Conservation (phyloP, 1,140 invertebrate genomes). For the Eriosoma lanigerum region DNA sequence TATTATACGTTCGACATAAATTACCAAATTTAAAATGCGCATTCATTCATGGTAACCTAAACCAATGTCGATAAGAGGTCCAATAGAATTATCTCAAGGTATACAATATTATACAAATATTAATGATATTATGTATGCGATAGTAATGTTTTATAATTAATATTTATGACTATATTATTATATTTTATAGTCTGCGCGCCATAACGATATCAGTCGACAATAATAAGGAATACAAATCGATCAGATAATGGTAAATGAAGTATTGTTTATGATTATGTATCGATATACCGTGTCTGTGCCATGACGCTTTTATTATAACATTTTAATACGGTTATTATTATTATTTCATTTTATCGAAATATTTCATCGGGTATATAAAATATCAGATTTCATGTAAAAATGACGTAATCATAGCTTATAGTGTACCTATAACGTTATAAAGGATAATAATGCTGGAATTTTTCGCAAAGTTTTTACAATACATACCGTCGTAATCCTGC, state of each 20-base stretch:
- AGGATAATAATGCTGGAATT: slow-evolving; percentile 43
- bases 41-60: no score
- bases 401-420: slow-evolving; percentile 24
- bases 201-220: not conserved
- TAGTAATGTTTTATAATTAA: no score
- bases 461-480: not conserved
- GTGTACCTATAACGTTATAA: no score
- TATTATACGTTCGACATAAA: no score
- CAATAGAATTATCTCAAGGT: no score
- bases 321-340: not conserved
- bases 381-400: slow-evolving; percentile 32
- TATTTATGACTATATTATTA: no score
- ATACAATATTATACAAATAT: no score
- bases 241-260: slow-evolving; percentile 21
- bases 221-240: slow-evolving; percentile 25
- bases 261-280: slow-evolving; percentile 21
- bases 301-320: not conserved
- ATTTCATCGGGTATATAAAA: slow-evolving; percentile 40
- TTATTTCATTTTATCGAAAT: slow-evolving; percentile 32
- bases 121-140: no score
- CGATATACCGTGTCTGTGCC: slow-evolving; percentile 7
- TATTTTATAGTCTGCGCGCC: no score
- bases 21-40: no score
- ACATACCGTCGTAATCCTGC: not conserved
- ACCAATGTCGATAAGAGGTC: no score